Evolutionary conservation across 2,113 vertebrate species (phyloP).

Genomic region (Casuarius casuarius): DNA sequence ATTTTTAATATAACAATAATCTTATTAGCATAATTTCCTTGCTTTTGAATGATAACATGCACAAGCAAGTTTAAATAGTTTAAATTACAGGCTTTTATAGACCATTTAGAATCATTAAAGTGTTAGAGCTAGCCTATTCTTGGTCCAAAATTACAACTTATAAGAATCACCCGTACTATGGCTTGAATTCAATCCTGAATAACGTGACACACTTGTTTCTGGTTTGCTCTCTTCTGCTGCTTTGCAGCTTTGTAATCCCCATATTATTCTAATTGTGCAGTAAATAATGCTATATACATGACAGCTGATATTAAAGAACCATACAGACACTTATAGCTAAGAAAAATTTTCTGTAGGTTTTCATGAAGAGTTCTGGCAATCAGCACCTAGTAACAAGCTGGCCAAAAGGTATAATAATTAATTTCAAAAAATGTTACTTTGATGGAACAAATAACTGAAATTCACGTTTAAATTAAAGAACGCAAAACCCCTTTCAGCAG

Average conservation of each 20-base stretch:
- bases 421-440: neutral
- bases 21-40: constrained; percentile 49
- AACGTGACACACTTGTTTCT: neutral
- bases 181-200: neutral
- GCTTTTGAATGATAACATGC: constrained; percentile 5
- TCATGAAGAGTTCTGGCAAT: neutral
- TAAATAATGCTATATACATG: neutral
- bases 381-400: neutral
- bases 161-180: neutral
- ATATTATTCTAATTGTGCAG: neutral
- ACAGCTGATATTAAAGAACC: neutral
- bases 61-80: constrained; percentile 37
- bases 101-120: neutral
- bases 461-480: neutral
- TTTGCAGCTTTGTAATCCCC: neutral
- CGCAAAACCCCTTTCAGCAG: neutral
- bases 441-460: neutral
- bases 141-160: neutral
- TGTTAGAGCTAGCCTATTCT: neutral
- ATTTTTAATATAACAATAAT: constrained; percentile 66
- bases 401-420: neutral
- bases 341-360: neutral
- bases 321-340: neutral
- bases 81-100: constrained; percentile 31
- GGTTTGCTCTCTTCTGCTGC: neutral